Evolutionary conservation across 1,140 invertebrate genomes (phyloP).

Genomic region (Aporrectodea caliginosa): DNA sequence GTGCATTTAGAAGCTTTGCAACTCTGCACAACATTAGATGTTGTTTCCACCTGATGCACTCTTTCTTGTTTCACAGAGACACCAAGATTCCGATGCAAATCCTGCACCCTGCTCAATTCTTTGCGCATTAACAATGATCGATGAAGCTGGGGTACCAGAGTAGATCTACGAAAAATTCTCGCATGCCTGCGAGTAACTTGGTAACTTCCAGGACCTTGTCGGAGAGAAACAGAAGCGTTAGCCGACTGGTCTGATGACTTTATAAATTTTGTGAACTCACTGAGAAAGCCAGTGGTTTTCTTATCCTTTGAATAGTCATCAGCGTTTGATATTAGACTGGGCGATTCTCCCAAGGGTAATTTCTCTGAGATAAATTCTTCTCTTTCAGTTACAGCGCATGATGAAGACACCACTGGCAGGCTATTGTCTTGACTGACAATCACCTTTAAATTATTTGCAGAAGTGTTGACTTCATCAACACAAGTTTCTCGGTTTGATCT

Average conservation of each 20-base stretch:
- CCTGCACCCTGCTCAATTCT: too few relatives aligned
- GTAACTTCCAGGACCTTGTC: neutral
- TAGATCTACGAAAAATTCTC: neutral
- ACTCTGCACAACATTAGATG: too few relatives aligned
- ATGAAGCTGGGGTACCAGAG: neutral
- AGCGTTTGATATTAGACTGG: too few relatives aligned
- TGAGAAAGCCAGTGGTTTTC: neutral
- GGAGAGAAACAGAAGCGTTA: too few relatives aligned
- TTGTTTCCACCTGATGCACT: too few relatives aligned
- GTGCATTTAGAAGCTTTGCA: too few relatives aligned
- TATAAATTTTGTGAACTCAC: neutral
- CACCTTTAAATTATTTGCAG: neutral
- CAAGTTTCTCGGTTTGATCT: neutral
- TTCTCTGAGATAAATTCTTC: neutral
- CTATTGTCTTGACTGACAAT: neutral
- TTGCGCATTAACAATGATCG: too few relatives aligned
- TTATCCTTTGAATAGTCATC: constrained; percentile 3
- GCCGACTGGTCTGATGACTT: neutral
- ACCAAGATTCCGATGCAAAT: too few relatives aligned
- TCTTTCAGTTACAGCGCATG: neutral
- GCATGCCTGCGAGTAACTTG: neutral
- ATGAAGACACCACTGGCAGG: neutral
- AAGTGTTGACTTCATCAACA: neutral
- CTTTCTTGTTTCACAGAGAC: too few relatives aligned
- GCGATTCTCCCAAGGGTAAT: neutral